Conservation (phyloP, 2,797 vertebrate genomes). For the Mycteria americana region DNA sequence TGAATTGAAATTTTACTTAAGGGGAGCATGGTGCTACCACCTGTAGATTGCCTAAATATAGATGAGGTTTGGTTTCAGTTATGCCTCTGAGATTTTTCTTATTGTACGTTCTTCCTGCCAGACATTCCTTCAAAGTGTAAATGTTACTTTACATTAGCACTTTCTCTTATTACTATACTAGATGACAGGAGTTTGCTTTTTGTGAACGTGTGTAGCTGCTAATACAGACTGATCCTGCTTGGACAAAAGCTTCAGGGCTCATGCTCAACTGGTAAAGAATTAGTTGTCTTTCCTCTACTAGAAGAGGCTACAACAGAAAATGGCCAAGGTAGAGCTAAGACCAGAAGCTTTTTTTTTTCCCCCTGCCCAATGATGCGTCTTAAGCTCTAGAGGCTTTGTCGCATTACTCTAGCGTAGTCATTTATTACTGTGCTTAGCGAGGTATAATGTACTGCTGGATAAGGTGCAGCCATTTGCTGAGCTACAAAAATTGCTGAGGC, state of each 20-base stretch:
- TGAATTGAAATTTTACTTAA: not conserved
- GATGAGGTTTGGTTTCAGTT: not conserved
- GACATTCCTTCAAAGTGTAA: not conserved
- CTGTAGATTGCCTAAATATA: not conserved
- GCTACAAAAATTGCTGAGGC: slow-evolving; percentile 10
- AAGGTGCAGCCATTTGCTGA: not conserved
- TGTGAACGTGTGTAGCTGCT: not conserved
- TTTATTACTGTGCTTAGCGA: not conserved
- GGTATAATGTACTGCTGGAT: not conserved
- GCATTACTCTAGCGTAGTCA: not conserved
- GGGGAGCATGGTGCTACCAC: not conserved
- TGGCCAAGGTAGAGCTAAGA: not conserved
- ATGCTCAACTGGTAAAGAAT: not conserved
- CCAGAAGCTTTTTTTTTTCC: not conserved
- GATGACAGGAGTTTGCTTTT: not conserved
- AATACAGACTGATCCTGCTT: not conserved
- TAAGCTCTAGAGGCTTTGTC: not conserved
- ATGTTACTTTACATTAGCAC: not conserved
- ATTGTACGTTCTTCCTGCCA: not conserved
- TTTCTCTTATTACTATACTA: not conserved
- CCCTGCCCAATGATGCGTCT: not conserved
- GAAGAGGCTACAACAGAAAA: not conserved
- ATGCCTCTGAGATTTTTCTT: not conserved
- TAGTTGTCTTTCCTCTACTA: not conserved
- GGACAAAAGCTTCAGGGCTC: not conserved